Percentiles rank a stretch among this genome's conserved stretches.
phyloP scores from a whole-genome alignment of 1,140 invertebrate genomes.

The Zaprionus capensis region DNA sequence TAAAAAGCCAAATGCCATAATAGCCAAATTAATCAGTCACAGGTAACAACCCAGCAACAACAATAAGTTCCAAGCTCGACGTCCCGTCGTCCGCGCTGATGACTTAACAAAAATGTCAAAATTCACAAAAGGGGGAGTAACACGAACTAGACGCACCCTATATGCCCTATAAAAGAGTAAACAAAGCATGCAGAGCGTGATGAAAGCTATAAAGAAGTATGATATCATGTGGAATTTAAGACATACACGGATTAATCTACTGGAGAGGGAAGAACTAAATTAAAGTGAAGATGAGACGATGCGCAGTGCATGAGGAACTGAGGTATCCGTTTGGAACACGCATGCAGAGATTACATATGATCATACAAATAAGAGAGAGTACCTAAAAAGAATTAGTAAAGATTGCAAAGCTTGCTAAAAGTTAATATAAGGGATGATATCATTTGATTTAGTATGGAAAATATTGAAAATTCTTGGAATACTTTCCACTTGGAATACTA shows the following conservation, averaged over 20 bases:
- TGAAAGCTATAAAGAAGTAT: neutral
- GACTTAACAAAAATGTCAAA: conserved; percentile 82
- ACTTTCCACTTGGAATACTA: too few species aligned
- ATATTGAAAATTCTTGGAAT: too few species aligned
- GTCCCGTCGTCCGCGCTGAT: conserved; percentile 74
- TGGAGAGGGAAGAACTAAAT: neutral
- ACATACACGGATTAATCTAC: accelerated
- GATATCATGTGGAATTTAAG: neutral
- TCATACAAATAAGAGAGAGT: too few species aligned
- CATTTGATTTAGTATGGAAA: too few species aligned
- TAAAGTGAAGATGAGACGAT: neutral
- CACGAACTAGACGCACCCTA: conserved; percentile 26
- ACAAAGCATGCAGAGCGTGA: neutral
- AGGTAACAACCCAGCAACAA: conserved; percentile 74
- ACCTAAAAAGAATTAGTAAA: too few species aligned
- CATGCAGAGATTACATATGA: accelerated
- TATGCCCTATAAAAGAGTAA: conserved; percentile 21
- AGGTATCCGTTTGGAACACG: neutral
- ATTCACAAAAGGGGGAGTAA: conserved; percentile 24
- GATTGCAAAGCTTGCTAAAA: too few species aligned
- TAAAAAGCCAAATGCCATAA: conserved; percentile 82
- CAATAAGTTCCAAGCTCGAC: conserved; percentile 48
- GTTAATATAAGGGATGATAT: too few species aligned
- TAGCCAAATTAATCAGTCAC: conserved; percentile 83
- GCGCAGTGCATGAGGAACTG: neutral